Evolutionary conservation across 2,113 vertebrate species (phyloP), one percentile per base, ranked within the genome.

Genomic region (Gadus chalcogrammus): DNA sequence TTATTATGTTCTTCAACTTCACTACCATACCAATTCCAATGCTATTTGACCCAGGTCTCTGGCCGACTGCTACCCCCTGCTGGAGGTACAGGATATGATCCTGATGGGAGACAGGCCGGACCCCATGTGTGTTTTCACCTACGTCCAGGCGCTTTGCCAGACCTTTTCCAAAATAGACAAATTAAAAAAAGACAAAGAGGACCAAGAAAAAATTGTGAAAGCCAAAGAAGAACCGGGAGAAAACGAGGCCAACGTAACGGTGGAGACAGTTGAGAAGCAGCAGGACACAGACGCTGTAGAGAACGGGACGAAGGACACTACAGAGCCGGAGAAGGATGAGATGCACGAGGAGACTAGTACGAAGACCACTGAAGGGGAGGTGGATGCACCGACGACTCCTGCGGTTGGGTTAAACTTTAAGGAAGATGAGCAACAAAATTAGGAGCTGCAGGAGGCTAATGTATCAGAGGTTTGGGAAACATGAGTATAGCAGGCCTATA

Each of bases 141-240:
- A 93, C 18, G 90, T 94, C 68, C 93, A 94, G 87, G 91, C 94
- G 71, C 92, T 93, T 74, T 92, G 92, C 79, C 93, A 92, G 82
- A 84, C 70, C 82, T 79, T 90, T 38, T 88, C 91, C 81, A 92
- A 93, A 80, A 91, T 92, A 73, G 90, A 94, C 84, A 94, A 93
- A 82, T 88, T 93, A 84, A 74, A 85, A 80, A 91, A 92, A 74
- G 90, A 94, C 84, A 94, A 93, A 82, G 88, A 72, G 73, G 91
- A 91, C 73, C 75, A 82, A 72, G 80, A 88, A 65, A 86, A 87
- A 61, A 72, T 65, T 35, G 74, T 87, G 31, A 80, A 83, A 35
- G 20, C 64, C 67, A n/a, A 78, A 78, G 15, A 55, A 70, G 12
- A 79, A 27, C 18, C 74, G 67, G 9, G 71, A 68, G 15, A 75